Percentiles rank a stretch among this genome's conserved stretches.
Conservation (phyloP, 2,797 vertebrate species). For the Pipistrellus pygmaeus region DNA sequence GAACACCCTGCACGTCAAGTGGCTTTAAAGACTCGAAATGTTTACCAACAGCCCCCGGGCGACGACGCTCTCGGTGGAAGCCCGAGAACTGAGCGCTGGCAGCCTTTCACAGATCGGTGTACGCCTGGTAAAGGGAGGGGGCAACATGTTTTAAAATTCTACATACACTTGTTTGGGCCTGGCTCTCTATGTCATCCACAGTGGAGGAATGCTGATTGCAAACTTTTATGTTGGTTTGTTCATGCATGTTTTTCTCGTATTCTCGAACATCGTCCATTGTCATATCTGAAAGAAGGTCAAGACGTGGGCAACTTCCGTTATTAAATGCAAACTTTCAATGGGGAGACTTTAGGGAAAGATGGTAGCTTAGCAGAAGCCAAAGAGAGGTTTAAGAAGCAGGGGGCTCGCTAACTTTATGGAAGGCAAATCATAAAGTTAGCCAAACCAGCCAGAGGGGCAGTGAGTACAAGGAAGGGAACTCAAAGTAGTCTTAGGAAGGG, state of each 20-base stretch:
- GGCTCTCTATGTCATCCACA: slow-evolving; percentile 97
- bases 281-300: slow-evolving; percentile 99
- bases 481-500: slow-evolving; percentile 83
- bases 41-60: neutral
- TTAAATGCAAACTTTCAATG: slow-evolving; percentile 82
- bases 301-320: slow-evolving; percentile 90
- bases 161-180: slow-evolving; percentile 98
- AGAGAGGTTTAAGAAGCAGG: slow-evolving; percentile 83
- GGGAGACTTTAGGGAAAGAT: slow-evolving; percentile 80
- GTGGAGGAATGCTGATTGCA: slow-evolving; percentile 96
- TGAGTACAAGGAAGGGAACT: slow-evolving; percentile 80
- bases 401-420: slow-evolving; percentile 88
- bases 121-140: slow-evolving; percentile 76
- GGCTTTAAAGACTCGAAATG: slow-evolving; percentile 58
- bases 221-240: slow-evolving; percentile 99
- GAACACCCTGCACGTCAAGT: slow-evolving; percentile 51
- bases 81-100: neutral
- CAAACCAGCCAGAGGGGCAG: slow-evolving; percentile 85
- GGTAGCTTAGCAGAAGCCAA: slow-evolving; percentile 86
- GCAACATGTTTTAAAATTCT: slow-evolving; percentile 87
- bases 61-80: neutral
- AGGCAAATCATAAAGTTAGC: slow-evolving; percentile 88
- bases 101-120: slow-evolving; percentile 59
- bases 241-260: slow-evolving; percentile 99
- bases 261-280: slow-evolving; percentile 98